Evolutionary conservation across 2,797 vertebrate species (phyloP).

Genomic region (Anguilla anguilla): DNA sequence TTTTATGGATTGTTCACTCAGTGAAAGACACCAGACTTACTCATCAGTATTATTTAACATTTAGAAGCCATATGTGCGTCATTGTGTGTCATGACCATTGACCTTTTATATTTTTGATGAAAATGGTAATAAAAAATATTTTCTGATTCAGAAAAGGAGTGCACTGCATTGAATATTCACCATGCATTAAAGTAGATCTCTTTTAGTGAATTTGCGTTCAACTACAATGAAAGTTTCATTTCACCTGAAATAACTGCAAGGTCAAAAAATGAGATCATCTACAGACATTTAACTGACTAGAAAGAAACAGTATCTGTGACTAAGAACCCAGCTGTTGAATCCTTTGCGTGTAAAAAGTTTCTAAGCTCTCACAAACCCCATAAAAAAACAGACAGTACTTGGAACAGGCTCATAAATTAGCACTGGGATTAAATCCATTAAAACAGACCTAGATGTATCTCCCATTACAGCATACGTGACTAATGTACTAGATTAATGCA

Average conservation of each 20-base stretch:
- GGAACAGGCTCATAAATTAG: slow-evolving; percentile 2
- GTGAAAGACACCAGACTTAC: neutral
- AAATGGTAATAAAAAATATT: neutral
- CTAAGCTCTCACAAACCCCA: neutral
- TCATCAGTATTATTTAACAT: neutral
- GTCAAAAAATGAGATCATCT: neutral
- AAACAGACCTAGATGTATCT: neutral
- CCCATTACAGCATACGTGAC: neutral
- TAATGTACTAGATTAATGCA: neutral
- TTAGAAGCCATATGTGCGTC: neutral
- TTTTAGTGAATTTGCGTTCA: neutral
- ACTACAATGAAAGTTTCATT: neutral
- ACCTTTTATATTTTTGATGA: neutral
- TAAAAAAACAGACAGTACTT: neutral
- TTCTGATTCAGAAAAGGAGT: neutral
- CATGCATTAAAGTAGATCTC: neutral
- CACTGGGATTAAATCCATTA: neutral
- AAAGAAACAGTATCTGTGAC: neutral
- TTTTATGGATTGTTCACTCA: neutral
- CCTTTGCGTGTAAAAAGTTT: neutral
- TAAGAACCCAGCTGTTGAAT: neutral
- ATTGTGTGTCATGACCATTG: neutral
- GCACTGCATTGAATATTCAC: neutral
- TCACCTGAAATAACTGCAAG: neutral
- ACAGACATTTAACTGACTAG: neutral